phyloP scores from a whole-genome alignment of 2,888 invertebrate species.

The Apodemia mormo region DNA sequence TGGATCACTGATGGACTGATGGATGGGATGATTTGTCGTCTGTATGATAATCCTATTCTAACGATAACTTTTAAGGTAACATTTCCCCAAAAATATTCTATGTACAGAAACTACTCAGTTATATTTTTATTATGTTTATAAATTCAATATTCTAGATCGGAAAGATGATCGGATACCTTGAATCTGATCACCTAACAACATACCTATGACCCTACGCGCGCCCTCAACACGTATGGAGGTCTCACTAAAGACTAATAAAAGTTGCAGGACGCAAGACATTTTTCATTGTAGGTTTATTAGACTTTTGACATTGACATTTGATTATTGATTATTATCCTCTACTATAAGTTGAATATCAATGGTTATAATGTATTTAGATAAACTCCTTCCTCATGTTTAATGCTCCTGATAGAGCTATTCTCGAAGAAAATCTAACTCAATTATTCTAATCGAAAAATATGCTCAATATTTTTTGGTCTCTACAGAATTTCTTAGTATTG shows the following conservation, averaged over 20 bases:
- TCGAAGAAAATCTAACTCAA: too few relatives aligned
- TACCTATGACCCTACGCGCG: conserved; percentile 64
- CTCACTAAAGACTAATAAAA: conserved; percentile 47
- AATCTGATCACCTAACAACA: conserved; percentile 42
- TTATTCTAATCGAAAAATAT: too few relatives aligned
- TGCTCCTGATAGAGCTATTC: too few relatives aligned
- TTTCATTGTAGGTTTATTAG: conserved; percentile 58
- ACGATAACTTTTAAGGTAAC: too few relatives aligned
- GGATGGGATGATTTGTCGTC: too few relatives aligned
- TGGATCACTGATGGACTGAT: too few relatives aligned
- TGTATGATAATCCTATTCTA: too few relatives aligned
- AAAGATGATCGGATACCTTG: conserved; percentile 43
- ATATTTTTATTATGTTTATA: background rate
- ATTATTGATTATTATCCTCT: conserved; percentile 53
- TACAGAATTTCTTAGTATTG: too few relatives aligned
- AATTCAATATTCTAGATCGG: conserved; percentile 36
- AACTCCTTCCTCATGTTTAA: too few relatives aligned
- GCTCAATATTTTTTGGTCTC: too few relatives aligned
- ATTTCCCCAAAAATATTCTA: too few relatives aligned
- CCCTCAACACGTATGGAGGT: conserved; percentile 74
- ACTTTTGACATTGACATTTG: conserved; percentile 54
- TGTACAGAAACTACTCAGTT: too few relatives aligned
- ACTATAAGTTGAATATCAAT: conserved; percentile 31
- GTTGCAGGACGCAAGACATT: conserved; percentile 47
- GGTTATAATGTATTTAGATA: conserved; percentile 25